phyloP scores from a whole-genome alignment of 2,113 vertebrate species.

The Onychostoma macrolepis region DNA sequence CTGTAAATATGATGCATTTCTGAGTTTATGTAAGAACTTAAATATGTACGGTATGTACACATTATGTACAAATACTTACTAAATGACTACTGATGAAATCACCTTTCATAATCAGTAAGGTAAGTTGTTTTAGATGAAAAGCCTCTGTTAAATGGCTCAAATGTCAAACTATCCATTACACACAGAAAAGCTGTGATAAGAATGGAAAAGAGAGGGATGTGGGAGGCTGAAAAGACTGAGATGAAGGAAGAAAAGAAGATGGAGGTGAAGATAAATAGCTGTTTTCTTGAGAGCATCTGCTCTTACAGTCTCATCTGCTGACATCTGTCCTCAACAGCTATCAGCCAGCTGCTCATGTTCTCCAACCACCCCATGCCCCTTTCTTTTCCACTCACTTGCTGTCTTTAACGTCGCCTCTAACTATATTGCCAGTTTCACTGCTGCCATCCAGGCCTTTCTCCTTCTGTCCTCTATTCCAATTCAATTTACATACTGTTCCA shows the following conservation, averaged over 20 bases:
- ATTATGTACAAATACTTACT: neutral
- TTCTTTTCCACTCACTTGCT: neutral
- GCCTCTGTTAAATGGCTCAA: neutral
- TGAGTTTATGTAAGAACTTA: neutral
- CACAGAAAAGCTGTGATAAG: neutral
- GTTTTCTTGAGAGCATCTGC: constrained; percentile 28
- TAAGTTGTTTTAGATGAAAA: constrained; percentile 2
- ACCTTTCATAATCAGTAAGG: neutral
- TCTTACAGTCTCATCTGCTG: constrained; percentile 24
- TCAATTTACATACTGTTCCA: neutral
- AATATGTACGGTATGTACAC: neutral
- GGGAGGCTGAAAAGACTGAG: neutral
- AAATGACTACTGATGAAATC: neutral
- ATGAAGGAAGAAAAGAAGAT: neutral
- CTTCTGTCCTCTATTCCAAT: constrained; percentile 10
- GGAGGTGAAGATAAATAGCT: constrained; percentile 16
- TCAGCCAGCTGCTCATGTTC: constrained; percentile 24
- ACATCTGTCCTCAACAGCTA: constrained; percentile 28
- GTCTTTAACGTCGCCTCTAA: constrained; percentile 31
- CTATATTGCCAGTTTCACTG: constrained; percentile 21
- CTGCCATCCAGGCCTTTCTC: neutral
- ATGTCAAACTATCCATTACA: constrained; percentile 1
- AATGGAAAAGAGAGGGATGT: constrained; percentile 1
- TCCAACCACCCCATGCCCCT: neutral
- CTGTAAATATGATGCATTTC: neutral